Conservation (phyloP, 2,888 invertebrate species). For the Acanthacorydalis orientalis region DNA sequence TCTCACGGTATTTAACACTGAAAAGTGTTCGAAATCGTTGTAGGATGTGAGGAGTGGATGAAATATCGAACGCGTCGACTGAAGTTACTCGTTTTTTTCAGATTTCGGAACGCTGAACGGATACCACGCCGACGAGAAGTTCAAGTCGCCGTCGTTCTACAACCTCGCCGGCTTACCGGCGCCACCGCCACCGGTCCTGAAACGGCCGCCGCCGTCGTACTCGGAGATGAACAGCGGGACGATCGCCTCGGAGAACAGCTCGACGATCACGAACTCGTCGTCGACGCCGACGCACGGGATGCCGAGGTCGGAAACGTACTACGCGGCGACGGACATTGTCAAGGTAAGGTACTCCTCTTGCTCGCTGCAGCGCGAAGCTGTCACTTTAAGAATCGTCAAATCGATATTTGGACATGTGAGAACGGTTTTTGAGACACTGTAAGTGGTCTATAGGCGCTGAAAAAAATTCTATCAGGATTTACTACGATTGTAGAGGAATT, state of each 20-base stretch:
- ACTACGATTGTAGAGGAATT: no score
- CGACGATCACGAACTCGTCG: constrained; percentile 14
- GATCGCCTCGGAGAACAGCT: constrained; percentile 6
- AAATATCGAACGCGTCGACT: neutral
- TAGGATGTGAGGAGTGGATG: no score
- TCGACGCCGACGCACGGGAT: neutral
- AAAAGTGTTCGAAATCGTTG: no score
- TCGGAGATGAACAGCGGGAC: constrained; percentile 15
- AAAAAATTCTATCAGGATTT: no score
- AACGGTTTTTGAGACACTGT: no score
- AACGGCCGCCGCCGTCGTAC: constrained; percentile 21
- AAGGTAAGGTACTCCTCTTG: no score
- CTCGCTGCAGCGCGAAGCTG: no score
- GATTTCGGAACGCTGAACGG: constrained; percentile 38
- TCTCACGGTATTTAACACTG: no score
- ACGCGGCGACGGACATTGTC: constrained; percentile 65
- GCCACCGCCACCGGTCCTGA: constrained; percentile 29
- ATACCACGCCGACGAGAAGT: constrained; percentile 34
- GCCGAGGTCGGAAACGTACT: constrained; percentile 39
- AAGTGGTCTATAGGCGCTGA: no score
- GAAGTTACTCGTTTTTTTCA: constrained; percentile 18
- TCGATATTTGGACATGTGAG: neutral
- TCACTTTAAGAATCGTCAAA: neutral
- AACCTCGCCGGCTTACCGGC: constrained; percentile 32
- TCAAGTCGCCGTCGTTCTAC: constrained; percentile 33